Evolutionary conservation across 2,888 invertebrate species (phyloP).

Genomic region (Rhogogaster chlorosoma): DNA sequence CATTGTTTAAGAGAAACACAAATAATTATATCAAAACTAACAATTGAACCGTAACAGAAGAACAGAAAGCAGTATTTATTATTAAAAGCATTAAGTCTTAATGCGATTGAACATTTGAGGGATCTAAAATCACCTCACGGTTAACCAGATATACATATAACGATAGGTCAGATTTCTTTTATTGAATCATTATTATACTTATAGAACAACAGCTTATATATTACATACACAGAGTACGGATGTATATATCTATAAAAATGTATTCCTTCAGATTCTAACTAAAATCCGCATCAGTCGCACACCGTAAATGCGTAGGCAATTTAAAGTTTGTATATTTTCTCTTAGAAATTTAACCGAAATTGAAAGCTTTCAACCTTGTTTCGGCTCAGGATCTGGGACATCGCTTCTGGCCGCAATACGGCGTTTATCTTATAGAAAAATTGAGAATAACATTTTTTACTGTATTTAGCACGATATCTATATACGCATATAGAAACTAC

Average conservation of each 20-base stretch:
- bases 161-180: neutral
- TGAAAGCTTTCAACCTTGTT: neutral
- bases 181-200: neutral
- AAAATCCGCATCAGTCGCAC: neutral
- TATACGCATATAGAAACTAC: neutral
- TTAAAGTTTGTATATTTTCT: neutral
- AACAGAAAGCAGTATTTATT: conserved; percentile 44
- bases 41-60: conserved; percentile 45
- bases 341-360: neutral
- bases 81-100: conserved; percentile 19
- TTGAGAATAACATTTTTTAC: neutral
- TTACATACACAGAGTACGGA: neutral
- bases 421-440: neutral
- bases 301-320: neutral
- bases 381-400: neutral
- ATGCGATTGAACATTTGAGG: conserved; percentile 43
- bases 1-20: conserved; percentile 43
- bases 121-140: conserved; percentile 43
- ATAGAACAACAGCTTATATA: neutral
- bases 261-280: neutral
- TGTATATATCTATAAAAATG: neutral
- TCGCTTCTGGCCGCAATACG: neutral
- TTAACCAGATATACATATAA: neutral
- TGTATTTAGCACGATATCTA: neutral
- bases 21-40: conserved; percentile 39